Percentiles rank a stretch among this genome's conserved stretches.
These are phyloP conservation scores for Invenusta paracnida DNA, from an alignment of 2,888 invertebrate species.

Conservation along the genomic window DNA sequence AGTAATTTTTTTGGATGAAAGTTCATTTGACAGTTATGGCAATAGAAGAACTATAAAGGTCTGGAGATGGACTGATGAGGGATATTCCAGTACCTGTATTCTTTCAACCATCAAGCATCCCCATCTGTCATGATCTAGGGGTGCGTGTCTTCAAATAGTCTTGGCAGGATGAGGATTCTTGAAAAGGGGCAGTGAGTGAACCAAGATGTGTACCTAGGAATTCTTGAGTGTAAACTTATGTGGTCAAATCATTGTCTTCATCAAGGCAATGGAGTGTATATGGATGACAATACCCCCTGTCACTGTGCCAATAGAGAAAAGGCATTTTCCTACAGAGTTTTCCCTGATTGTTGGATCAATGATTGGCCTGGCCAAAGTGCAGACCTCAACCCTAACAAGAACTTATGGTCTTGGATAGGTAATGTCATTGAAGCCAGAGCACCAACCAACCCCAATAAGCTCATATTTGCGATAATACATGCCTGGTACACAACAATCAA, in stretches of 20 bases:
- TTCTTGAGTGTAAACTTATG: neutral
- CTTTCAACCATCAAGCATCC: neutral
- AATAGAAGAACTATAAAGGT: neutral
- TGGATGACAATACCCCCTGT: neutral
- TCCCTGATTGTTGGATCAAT: neutral
- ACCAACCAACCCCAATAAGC: neutral
- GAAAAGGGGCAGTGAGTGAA: neutral
- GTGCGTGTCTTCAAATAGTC: neutral
- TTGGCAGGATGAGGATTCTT: neutral
- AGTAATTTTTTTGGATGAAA: neutral
- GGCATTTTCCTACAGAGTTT: neutral
- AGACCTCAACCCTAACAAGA: neutral
- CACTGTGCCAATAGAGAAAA: neutral
- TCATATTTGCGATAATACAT: too few relatives aligned
- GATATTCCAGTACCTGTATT: neutral
- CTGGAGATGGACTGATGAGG: neutral
- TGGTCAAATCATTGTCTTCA: neutral
- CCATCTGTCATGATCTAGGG: neutral
- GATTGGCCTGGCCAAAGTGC: neutral
- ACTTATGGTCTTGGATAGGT: neutral
- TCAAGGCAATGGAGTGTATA: neutral
- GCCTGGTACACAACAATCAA: neutral
- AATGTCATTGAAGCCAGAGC: neutral
- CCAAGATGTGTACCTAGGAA: neutral
- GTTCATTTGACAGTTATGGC: neutral